Conservation (phyloP, 2,888 invertebrate species). For the Mayetiola destructor region DNA sequence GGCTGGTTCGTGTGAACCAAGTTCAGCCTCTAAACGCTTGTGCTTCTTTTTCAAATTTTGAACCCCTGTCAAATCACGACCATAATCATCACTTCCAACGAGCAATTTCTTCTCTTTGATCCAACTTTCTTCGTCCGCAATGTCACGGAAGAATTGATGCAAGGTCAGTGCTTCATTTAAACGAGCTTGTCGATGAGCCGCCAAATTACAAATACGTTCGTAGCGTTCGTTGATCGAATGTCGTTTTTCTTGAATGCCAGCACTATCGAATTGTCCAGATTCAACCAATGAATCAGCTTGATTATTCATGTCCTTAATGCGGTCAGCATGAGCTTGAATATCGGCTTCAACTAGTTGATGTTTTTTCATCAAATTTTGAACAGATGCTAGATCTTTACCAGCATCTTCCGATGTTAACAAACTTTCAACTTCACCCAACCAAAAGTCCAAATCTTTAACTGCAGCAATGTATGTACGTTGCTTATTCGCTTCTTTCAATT, state of each 20-base stretch:
- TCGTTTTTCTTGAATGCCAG: constrained; percentile 88
- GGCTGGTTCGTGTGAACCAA: constrained; percentile 94
- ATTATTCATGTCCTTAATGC: constrained; percentile 85
- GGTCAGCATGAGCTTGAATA: constrained; percentile 90
- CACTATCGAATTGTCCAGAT: constrained; percentile 93
- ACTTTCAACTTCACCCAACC: constrained; percentile 98
- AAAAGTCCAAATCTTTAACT: constrained; percentile 98
- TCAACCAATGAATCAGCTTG: constrained; percentile 94
- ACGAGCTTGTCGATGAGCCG: constrained; percentile 79
- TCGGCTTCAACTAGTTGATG: constrained; percentile 98
- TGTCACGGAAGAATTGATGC: constrained; percentile 98
- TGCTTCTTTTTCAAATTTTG: constrained; percentile 98
- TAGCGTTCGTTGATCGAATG: constrained; percentile 94
- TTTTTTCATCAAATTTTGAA: constrained; percentile 97
- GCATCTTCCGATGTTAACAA: constrained; percentile 90
- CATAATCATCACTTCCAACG: constrained; percentile 96
- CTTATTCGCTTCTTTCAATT: constrained; percentile 97
- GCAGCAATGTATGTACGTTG: constrained; percentile 98
- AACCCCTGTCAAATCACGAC: constrained; percentile 93
- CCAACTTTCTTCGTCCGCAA: constrained; percentile 99
- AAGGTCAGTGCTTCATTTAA: constrained; percentile 93
- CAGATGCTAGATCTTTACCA: constrained; percentile 94
- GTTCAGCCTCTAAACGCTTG: constrained; percentile 93
- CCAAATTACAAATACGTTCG: constrained; percentile 81
- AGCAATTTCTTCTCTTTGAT: constrained; percentile 97